phyloP scores from a whole-genome alignment of 2,888 invertebrate species.

The Yponomeuta sedellus region DNA sequence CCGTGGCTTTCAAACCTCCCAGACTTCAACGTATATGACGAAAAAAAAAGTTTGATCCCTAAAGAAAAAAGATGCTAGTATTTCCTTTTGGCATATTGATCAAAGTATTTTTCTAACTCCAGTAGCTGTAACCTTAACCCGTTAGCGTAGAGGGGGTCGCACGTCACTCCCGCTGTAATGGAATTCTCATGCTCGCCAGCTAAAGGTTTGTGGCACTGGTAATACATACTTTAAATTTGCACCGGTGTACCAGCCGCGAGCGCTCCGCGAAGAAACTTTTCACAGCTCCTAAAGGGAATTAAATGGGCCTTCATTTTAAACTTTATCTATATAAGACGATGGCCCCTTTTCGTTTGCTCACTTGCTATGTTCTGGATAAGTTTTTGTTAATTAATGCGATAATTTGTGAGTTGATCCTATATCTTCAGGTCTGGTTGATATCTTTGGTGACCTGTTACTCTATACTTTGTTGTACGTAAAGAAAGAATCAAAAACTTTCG shows the following conservation, averaged over 20 bases:
- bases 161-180: constrained; percentile 44
- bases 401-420: neutral
- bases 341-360: neutral
- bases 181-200: constrained; percentile 68
- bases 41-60: neutral
- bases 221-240: constrained; percentile 73
- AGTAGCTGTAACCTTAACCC: neutral
- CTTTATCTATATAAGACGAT: constrained; percentile 10
- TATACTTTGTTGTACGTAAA: too few relatives aligned
- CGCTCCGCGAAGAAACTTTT: constrained; percentile 57
- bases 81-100: neutral
- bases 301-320: constrained; percentile 43
- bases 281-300: constrained; percentile 53
- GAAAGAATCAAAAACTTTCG: too few relatives aligned
- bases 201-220: constrained; percentile 59
- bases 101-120: constrained; percentile 5
- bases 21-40: too few relatives aligned
- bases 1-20: too few relatives aligned
- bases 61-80: neutral
- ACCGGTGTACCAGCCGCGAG: constrained; percentile 60
- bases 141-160: neutral
- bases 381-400: constrained; percentile 4
- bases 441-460: neutral
- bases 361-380: neutral
- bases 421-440: neutral